A percentile compares a stretch with the other conserved stretches of the same genome.
Evolutionary conservation across 2,888 invertebrate genomes (phyloP).

Genomic region (Heliconius sara): DNA sequence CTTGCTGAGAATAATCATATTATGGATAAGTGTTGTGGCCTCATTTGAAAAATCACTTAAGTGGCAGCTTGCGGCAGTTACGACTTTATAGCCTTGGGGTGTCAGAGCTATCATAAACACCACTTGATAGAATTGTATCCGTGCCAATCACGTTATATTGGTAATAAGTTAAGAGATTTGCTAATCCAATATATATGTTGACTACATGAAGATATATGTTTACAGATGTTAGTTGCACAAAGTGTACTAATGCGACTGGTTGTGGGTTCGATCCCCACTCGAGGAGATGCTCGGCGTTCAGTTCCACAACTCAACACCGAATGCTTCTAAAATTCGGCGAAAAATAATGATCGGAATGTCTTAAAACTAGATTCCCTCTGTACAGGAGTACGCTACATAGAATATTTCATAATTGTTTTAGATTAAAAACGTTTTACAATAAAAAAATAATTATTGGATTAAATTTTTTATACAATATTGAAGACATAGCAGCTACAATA

Average conservation of each 20-base stretch:
- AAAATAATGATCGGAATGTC: no score
- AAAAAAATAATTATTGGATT: no score
- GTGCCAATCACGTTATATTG: constrained; percentile 11
- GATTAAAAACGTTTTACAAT: background rate
- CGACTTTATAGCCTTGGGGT: constrained; percentile 16
- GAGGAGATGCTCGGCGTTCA: no score
- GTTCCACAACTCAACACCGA: no score
- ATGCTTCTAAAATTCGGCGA: no score
- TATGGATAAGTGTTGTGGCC: constrained; percentile 7
- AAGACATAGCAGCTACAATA: background rate
- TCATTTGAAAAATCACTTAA: constrained; percentile 24
- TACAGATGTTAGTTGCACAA: no score
- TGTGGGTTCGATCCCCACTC: no score
- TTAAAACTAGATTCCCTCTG: no score
- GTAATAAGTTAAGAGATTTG: constrained; percentile 19
- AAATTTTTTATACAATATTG: background rate
- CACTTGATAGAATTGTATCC: constrained; percentile 11
- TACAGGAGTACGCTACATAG: no score
- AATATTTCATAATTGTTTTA: background rate
- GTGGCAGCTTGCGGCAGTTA: constrained; percentile 19
- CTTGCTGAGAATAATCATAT: background rate
- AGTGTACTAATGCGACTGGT: no score
- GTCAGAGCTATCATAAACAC: background rate
- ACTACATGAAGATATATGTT: background rate
- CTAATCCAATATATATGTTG: background rate